Evolutionary conservation across 2,888 invertebrate species (phyloP).

Genomic region (Tetrapedia diversipes): DNA sequence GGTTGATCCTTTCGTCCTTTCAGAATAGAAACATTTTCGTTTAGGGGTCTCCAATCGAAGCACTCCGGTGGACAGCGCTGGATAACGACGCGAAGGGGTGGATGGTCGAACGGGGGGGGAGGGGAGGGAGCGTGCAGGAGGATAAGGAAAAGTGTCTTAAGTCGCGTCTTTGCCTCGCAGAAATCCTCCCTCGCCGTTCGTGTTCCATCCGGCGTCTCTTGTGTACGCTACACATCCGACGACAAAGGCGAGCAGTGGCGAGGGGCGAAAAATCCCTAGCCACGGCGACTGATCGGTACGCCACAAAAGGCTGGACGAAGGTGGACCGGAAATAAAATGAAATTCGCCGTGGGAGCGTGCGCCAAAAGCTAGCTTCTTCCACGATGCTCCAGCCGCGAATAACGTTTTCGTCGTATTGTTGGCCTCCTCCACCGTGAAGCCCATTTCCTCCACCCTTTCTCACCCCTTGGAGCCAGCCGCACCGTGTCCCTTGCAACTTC

Average conservation of each 20-base stretch:
- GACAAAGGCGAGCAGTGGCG: conserved; percentile 58
- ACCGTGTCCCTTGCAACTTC: conserved; percentile 13
- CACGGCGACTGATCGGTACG: conserved; percentile 57
- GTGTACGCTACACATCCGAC: conserved; percentile 58
- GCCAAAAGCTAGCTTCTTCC: conserved; percentile 63
- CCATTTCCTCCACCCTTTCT: conserved; percentile 44
- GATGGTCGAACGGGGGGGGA: conserved; percentile 25
- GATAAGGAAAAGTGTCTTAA: conserved; percentile 65
- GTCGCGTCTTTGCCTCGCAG: conserved; percentile 57
- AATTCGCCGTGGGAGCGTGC: conserved; percentile 68
- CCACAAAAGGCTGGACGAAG: conserved; percentile 70
- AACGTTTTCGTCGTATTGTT: conserved; percentile 70
- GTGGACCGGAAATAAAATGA: conserved; percentile 75
- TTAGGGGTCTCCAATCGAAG: conserved; percentile 60
- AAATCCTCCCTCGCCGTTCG: conserved; percentile 35
- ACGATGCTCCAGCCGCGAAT: conserved; percentile 50
- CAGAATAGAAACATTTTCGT: conserved; percentile 68
- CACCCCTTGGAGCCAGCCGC: conserved; percentile 10
- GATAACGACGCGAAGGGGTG: conserved; percentile 44
- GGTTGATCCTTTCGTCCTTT: conserved; percentile 49
- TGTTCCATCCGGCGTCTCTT: conserved; percentile 25
- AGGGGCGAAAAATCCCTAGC: conserved; percentile 53
- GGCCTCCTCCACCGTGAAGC: conserved; percentile 20
- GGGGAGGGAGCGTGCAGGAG: background rate
- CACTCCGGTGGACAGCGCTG: conserved; percentile 23